These are phyloP conservation scores for Petrocephalus schoutedeni DNA, from an alignment of 2,797 vertebrate species.

Conservation along the genomic window DNA sequence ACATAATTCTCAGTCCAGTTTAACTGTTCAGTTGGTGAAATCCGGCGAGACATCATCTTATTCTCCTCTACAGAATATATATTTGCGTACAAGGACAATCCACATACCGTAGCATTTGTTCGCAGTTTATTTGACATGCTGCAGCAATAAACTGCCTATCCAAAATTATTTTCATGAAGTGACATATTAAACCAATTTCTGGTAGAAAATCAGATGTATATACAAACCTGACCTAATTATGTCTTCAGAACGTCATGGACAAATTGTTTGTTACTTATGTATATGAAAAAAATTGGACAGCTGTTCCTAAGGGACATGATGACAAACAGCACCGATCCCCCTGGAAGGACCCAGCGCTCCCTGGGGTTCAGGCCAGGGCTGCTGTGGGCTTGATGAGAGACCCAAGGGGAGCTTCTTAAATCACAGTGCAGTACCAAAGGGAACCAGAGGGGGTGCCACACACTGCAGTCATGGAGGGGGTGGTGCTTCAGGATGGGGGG, in stretches of 20 bases:
- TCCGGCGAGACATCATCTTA: not conserved
- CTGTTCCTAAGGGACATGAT: not conserved
- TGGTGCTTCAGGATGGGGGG: not conserved
- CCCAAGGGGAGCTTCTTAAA: not conserved
- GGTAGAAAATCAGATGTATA: not conserved
- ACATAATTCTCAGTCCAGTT: not conserved
- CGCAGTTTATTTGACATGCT: not conserved
- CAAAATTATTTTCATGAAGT: not conserved
- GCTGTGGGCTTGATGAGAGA: not conserved
- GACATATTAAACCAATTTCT: not conserved
- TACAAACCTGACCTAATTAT: not conserved
- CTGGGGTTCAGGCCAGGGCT: not conserved
- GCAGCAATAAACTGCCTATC: not conserved
- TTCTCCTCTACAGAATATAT: not conserved
- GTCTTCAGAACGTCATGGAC: not conserved
- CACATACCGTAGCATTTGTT: not conserved
- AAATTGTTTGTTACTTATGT: slow-evolving; percentile 1
- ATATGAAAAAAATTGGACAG: slow-evolving; percentile 5
- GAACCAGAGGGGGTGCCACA: not conserved
- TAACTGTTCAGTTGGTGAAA: not conserved
- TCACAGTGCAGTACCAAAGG: not conserved
- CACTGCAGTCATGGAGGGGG: not conserved
- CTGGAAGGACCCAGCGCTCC: not conserved
- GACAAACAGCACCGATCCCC: not conserved
- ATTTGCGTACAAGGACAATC: not conserved